These are phyloP conservation scores for Antennarius striatus DNA, from an alignment of 2,113 vertebrate genomes.

Conservation along the genomic window DNA sequence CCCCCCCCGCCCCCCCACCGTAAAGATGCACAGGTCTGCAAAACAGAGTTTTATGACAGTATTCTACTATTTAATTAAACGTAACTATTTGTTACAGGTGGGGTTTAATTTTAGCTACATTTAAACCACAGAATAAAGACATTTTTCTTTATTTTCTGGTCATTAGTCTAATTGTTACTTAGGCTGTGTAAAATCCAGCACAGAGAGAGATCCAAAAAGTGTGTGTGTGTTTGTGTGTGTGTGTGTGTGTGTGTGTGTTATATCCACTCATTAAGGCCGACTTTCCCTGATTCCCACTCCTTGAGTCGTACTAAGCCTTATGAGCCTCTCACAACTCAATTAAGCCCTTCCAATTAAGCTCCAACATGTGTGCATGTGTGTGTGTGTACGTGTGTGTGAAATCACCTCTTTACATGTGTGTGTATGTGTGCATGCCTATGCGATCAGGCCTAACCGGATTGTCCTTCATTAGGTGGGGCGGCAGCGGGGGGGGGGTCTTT, in stretches of 20 bases:
- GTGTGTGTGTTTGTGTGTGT: conserved; percentile 28
- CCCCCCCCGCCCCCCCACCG: not conserved
- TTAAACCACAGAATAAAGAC: conserved; percentile 28
- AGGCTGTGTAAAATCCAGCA: conserved; percentile 37
- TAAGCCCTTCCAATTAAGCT: conserved; percentile 76
- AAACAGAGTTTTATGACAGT: not conserved
- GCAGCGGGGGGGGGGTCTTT: conserved; percentile 63
- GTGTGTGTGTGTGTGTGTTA: conserved; percentile 45
- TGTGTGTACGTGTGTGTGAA: conserved; percentile 16
- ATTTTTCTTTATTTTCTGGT: conserved; percentile 55
- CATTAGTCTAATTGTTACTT: conserved; percentile 73
- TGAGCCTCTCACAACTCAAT: conserved; percentile 78
- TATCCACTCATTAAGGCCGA: conserved; percentile 72
- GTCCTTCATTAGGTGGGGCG: conserved; percentile 79
- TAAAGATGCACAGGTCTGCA: not conserved
- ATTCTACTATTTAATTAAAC: not conserved
- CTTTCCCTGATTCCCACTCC: conserved; percentile 71
- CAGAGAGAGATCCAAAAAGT: conserved; percentile 48
- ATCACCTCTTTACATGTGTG: not conserved
- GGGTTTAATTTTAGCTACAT: not conserved
- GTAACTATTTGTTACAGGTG: conserved; percentile 28
- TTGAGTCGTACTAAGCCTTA: conserved; percentile 75
- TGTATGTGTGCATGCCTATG: conserved; percentile 1
- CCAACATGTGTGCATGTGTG: conserved; percentile 40
- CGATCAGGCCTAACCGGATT: conserved; percentile 78